Conservation (phyloP, 2,888 invertebrate genomes). For the Nasonovia ribisnigri region DNA sequence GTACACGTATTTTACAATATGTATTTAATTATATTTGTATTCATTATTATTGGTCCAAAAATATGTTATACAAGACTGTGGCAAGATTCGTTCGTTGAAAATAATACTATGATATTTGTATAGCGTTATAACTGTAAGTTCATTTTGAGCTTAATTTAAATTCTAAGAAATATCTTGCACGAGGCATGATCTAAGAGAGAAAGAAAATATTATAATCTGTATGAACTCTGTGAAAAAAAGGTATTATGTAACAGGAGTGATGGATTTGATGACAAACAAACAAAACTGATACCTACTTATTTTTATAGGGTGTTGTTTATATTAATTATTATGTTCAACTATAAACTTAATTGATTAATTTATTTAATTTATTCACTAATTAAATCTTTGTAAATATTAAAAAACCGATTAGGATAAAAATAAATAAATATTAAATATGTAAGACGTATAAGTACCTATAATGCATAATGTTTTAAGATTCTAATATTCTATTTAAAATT, state of each 20-base stretch:
- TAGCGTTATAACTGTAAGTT: neutral
- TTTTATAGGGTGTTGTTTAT: neutral
- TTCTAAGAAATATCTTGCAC: neutral
- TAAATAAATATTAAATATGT: neutral
- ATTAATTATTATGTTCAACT: neutral
- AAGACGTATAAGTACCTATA: no score
- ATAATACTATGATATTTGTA: neutral
- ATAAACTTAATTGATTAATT: neutral
- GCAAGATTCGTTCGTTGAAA: neutral
- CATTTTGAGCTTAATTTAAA: neutral
- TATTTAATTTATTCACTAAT: neutral
- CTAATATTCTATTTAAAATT: no score
- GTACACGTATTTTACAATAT: neutral
- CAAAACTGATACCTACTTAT: neutral
- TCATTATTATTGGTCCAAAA: neutral
- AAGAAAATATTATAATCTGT: neutral
- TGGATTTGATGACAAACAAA: neutral
- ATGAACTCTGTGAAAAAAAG: neutral
- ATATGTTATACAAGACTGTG: neutral
- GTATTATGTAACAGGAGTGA: neutral
- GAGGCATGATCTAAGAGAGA: neutral
- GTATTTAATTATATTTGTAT: constrained; percentile 2
- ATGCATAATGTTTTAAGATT: no score
- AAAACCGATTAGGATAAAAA: neutral
- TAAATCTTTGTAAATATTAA: neutral